phyloP scores from a whole-genome alignment of 2,113 vertebrate species.

The Sisor rabdophorus region DNA sequence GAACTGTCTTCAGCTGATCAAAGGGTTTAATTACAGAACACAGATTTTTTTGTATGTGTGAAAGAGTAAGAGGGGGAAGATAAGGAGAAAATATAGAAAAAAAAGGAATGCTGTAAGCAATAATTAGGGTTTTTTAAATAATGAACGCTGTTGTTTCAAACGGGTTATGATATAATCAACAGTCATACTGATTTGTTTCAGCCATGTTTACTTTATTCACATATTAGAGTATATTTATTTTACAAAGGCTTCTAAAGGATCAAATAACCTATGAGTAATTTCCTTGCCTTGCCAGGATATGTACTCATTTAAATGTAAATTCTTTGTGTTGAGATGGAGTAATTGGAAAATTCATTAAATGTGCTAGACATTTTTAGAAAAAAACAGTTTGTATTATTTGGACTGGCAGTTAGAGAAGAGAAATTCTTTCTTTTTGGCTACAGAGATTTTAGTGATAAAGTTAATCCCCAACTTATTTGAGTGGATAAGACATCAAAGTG shows the following conservation, averaged over 20 bases:
- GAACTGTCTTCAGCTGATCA: slow-evolving; percentile 43
- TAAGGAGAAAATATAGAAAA: background rate
- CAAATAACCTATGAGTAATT: background rate
- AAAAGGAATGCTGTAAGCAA: slow-evolving; percentile 17
- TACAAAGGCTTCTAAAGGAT: background rate
- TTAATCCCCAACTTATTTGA: slow-evolving; percentile 21
- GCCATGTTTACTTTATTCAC: no score
- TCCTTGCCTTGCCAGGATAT: background rate
- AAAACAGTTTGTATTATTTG: slow-evolving; percentile 12
- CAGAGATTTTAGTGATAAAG: slow-evolving; percentile 13
- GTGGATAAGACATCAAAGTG: slow-evolving; percentile 26
- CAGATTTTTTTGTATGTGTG: background rate
- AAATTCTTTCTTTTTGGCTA: slow-evolving; percentile 13
- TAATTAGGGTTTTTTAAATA: slow-evolving; percentile 33
- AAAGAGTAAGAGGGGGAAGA: background rate
- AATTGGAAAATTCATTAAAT: slow-evolving; percentile 8
- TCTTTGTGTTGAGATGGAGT: background rate
- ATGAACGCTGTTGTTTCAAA: slow-evolving; percentile 3
- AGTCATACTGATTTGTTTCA: background rate
- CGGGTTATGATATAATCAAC: slow-evolving; percentile 21
- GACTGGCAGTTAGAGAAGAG: slow-evolving; percentile 19
- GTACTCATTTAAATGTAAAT: background rate
- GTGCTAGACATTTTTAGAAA: background rate
- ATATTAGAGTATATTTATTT: background rate
- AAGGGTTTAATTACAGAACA: slow-evolving; percentile 42